These are phyloP conservation scores for Furcifer pardalis DNA, from an alignment of 2,797 vertebrate species.

Conservation along the genomic window DNA sequence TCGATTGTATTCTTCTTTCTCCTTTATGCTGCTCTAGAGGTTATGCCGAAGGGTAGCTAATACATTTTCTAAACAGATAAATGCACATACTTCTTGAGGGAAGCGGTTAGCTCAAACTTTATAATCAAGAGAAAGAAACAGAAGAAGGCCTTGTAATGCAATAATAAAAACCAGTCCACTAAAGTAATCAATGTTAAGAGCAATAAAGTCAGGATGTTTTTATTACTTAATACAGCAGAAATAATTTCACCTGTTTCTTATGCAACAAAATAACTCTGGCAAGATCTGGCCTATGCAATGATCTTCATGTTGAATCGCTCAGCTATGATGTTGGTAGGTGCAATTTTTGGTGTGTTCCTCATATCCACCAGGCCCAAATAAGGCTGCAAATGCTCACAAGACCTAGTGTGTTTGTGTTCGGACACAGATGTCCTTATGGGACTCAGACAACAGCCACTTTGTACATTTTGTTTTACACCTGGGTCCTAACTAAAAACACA, in stretches of 20 bases:
- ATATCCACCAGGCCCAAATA: not conserved
- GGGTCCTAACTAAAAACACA: not conserved
- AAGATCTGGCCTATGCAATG: not conserved
- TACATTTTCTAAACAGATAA: not conserved
- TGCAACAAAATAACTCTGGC: not conserved
- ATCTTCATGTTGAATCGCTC: not conserved
- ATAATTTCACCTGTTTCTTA: not conserved
- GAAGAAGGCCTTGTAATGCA: not conserved
- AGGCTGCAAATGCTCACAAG: not conserved
- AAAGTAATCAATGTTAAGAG: not conserved
- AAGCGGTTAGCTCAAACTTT: not conserved
- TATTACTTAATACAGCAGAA: not conserved
- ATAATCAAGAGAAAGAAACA: not conserved
- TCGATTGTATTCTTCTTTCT: not conserved
- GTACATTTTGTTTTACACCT: not conserved
- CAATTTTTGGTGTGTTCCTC: not conserved
- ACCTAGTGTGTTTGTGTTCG: not conserved
- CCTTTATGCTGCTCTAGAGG: not conserved
- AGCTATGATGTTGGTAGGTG: too few species aligned
- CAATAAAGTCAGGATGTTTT: not conserved
- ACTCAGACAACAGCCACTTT: not conserved
- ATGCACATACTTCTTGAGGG: not conserved
- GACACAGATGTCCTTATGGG: too few species aligned
- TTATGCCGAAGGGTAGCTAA: not conserved
- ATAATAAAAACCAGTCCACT: not conserved